Base-by-base conservation (phyloP, 2,113 vertebrate species). In the Cygnus buccinator region DNA sequence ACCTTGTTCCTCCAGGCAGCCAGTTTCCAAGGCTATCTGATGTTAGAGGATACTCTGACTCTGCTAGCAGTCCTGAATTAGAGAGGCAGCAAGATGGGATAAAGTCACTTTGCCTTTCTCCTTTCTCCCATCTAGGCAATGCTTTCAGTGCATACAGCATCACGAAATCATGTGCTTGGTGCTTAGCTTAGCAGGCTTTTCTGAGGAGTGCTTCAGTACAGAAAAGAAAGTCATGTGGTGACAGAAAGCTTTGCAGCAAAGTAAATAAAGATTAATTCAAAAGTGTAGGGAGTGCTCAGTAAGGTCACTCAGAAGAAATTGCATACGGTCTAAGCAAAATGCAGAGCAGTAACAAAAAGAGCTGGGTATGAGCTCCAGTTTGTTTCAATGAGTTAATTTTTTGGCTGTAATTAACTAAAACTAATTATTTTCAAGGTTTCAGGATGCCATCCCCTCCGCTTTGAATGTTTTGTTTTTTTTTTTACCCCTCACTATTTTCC, bases 261-360 rank as follows among this genome's bases (percentile, higher is more conserved):
- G 75, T 76, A 94, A 96, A 95, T 82, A 92, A 91, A 95, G 89
- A 94, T 95, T 94, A 89, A 91, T 92, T 92, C 74, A 74, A 46
- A 92, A 93, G 55, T 21, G n/a, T 29, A 50, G 35, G 23, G 54
- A 79, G 73, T 23, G 48, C 54, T 94, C 0, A 0, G 43, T 70
- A 83, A 92, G 71, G 89, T 84, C 85, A 77, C 72, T 48, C 20
- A 33, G 43, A 91, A 94, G 65, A 94, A 92, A 89, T 3, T 92
- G 19, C 77, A 84, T n/a, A 35, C 13, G 50, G 50, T n/a, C 52
- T 50, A 76, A 61, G 70, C 7, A 92, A 93, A 89, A 87, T 26
- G 10, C 59, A 91, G 21, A 26, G 73, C 57, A 65, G 52, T 66
- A 84, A 78, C 19, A 83, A 35, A 25, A 67, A 48, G 54, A 84